A percentile compares a stretch with the other conserved stretches of the same genome.
Conservation (phyloP, 1,140 invertebrate species). For the Solenopsis invicta region DNA sequence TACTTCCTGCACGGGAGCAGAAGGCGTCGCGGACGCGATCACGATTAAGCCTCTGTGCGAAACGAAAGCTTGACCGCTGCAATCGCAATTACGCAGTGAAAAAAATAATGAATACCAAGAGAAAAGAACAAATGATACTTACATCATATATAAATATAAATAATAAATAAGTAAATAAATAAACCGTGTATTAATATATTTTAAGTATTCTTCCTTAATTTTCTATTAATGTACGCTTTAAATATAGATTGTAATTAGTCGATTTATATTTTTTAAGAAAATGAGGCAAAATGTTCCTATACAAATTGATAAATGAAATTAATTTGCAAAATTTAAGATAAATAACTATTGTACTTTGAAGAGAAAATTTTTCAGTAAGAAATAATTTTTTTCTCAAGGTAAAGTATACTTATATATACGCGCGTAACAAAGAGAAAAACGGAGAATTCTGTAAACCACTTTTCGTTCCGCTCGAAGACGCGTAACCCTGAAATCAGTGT, state of each 20-base stretch:
- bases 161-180: not conserved
- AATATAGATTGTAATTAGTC: not conserved
- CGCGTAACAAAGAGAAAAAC: constrained; percentile 24
- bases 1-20: constrained; percentile 55
- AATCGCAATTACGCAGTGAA: constrained; percentile 1
- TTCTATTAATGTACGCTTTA: not conserved
- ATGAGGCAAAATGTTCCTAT: not conserved
- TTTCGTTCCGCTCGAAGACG: constrained; percentile 46
- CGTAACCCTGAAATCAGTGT: constrained; percentile 51
- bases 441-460: constrained; percentile 1
- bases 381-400: not conserved
- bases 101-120: not conserved
- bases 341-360: not conserved
- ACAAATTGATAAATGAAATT: not conserved
- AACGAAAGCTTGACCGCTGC: constrained; percentile 27
- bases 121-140: constrained; percentile 3
- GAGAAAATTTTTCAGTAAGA: not conserved
- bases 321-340: not conserved
- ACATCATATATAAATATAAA: not conserved
- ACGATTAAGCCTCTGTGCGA: constrained; percentile 21
- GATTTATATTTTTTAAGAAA: constrained; percentile 22
- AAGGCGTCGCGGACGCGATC: constrained; percentile 47
- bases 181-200: not conserved
- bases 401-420: not conserved
- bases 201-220: constrained; percentile 13